A percentile compares a stretch with the other conserved stretches of the same genome.
Evolutionary conservation across 2,113 vertebrate species (phyloP).

Genomic region (Collichthys lucidus): DNA sequence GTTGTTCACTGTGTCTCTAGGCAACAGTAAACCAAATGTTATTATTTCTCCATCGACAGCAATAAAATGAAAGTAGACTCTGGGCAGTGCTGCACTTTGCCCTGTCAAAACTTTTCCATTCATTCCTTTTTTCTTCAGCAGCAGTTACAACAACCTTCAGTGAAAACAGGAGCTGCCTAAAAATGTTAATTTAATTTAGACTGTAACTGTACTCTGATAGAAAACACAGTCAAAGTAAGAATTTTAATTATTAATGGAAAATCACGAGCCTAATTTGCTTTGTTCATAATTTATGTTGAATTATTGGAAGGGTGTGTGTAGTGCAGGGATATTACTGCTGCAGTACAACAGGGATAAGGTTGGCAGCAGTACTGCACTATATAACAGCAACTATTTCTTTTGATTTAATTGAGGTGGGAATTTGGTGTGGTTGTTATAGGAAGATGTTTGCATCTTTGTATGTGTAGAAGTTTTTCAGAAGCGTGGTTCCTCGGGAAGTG

Average conservation of each 20-base stretch:
- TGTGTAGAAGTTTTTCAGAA: not conserved
- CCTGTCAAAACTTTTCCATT: conserved; percentile 44
- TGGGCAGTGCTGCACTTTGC: conserved; percentile 25
- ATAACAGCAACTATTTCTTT: not conserved
- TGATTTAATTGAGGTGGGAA: conserved; percentile 3
- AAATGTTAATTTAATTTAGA: not conserved
- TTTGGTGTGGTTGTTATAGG: conserved; percentile 4
- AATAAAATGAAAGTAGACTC: conserved; percentile 49
- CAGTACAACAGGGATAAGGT: not conserved
- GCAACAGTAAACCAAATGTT: conserved; percentile 53
- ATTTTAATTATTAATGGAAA: conserved; percentile 8
- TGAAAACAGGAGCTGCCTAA: not conserved
- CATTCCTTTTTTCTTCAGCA: conserved; percentile 15
- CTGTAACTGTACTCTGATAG: not conserved
- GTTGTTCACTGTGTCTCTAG: conserved; percentile 49
- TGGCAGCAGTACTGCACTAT: not conserved
- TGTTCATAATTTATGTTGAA: conserved; percentile 12
- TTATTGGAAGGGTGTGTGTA: not conserved
- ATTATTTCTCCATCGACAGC: conserved; percentile 58
- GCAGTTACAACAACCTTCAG: not conserved
- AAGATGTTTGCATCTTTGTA: conserved; percentile 5
- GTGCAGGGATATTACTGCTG: not conserved
- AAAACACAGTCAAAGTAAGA: not conserved
- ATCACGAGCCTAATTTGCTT: not conserved
- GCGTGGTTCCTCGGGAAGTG: conserved; percentile 1